These are phyloP conservation scores for Drosophila tani DNA, from an alignment of 1,140 invertebrate genomes.

Conservation along the genomic window DNA sequence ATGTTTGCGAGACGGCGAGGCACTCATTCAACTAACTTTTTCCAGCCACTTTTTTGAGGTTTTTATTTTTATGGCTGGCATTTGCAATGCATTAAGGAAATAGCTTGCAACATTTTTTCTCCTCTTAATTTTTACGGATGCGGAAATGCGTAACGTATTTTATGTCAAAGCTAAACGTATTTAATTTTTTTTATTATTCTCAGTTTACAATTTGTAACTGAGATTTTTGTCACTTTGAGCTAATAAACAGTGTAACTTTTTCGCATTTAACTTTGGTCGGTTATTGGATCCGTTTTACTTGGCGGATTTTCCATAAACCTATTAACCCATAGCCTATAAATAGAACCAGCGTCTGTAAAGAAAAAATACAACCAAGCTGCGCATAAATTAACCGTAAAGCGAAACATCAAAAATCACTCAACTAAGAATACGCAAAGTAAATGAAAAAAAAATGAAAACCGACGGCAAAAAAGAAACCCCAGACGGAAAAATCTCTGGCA, in stretches of 20 bases:
- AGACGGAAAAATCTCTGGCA: constrained; percentile 30
- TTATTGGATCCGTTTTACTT: constrained; percentile 15
- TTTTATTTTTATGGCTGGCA: constrained; percentile 13
- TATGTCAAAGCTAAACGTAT: background rate
- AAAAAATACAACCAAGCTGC: constrained; percentile 10
- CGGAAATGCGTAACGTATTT: background rate
- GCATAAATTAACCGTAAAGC: constrained; percentile 61
- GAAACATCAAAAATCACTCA: constrained; percentile 63
- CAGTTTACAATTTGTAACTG: background rate
- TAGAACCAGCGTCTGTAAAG: constrained; percentile 15
- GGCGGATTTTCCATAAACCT: constrained; percentile 30
- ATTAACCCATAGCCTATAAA: constrained; percentile 29
- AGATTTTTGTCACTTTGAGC: background rate
- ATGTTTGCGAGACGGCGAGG: constrained; percentile 23
- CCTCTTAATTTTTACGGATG: background rate
- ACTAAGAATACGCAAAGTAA: constrained; percentile 45
- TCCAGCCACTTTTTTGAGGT: constrained; percentile 4
- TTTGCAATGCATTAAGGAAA: constrained; percentile 1
- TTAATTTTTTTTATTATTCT: background rate
- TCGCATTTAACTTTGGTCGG: constrained; percentile 6
- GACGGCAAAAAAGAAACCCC: constrained; percentile 1
- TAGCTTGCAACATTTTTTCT: background rate
- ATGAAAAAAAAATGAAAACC: constrained; percentile 25
- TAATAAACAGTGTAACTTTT: background rate
- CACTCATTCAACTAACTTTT: constrained; percentile 15